phyloP scores from a whole-genome alignment of 1,140 invertebrate genomes.

The Nautilus pompilius region DNA sequence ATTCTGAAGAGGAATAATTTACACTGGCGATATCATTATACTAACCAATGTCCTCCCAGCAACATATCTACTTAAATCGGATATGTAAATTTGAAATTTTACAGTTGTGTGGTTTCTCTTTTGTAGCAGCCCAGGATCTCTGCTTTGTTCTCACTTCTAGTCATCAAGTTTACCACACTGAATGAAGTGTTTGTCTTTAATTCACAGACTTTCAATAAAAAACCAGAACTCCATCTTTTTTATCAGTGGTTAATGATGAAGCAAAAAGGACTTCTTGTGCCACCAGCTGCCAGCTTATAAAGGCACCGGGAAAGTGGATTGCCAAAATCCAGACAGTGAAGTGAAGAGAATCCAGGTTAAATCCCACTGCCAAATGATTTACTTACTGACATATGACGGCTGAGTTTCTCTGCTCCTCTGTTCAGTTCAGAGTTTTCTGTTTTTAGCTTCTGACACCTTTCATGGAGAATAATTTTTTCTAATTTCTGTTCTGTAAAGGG shows the following conservation, averaged over 20 bases:
- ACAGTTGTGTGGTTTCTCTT: no score
- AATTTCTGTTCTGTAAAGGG: slow-evolving; percentile 41
- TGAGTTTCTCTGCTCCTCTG: slow-evolving; percentile 34
- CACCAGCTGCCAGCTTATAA: not conserved
- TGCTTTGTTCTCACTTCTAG: no score
- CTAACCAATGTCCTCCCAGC: no score
- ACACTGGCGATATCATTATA: no score
- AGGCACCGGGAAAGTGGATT: not conserved
- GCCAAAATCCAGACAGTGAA: not conserved
- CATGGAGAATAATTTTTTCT: slow-evolving; percentile 36
- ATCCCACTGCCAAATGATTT: not conserved
- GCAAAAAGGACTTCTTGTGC: not conserved
- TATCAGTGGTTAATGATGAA: not conserved
- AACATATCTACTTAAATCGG: no score
- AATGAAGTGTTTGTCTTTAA: no score
- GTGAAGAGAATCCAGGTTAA: not conserved
- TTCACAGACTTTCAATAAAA: not conserved
- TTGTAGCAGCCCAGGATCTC: no score
- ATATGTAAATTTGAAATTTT: no score
- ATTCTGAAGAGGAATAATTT: no score
- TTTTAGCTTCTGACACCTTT: slow-evolving; percentile 33
- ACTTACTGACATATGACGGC: slow-evolving; percentile 42
- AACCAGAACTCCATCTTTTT: not conserved
- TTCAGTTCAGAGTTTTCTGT: slow-evolving; percentile 38
- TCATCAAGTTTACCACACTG: no score